Conservation (phyloP, 2,797 vertebrate species). For the Gymnopithys bicolor region DNA sequence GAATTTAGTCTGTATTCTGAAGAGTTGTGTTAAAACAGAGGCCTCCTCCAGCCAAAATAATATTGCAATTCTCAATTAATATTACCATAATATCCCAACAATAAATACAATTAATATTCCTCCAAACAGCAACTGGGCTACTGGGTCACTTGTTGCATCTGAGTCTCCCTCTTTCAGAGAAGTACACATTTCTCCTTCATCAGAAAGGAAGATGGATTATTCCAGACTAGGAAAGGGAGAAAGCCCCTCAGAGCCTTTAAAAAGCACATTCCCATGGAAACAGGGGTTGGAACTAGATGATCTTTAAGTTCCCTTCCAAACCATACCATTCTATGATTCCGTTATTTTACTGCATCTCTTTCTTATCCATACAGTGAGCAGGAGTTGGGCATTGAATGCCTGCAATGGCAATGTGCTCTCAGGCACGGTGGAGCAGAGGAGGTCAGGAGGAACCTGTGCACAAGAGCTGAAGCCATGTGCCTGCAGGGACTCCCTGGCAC, state of each 20-base stretch:
- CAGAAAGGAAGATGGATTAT: background rate
- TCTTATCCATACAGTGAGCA: background rate
- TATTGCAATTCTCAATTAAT: background rate
- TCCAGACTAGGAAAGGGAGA: background rate
- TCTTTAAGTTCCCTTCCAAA: background rate
- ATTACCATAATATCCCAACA: background rate
- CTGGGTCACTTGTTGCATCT: background rate
- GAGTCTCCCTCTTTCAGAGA: background rate
- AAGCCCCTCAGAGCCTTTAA: background rate
- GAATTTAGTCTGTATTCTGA: background rate
- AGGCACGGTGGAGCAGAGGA: background rate
- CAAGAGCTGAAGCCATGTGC: background rate
- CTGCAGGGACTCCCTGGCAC: background rate
- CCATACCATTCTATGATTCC: background rate
- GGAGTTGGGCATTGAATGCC: accelerated
- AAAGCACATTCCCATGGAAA: background rate
- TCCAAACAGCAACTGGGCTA: background rate
- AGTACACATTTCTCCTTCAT: background rate
- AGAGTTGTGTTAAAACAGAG: background rate
- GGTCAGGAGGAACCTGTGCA: background rate
- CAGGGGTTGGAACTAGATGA: background rate
- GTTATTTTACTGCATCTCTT: background rate
- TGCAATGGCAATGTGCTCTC: background rate
- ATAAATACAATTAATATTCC: background rate
- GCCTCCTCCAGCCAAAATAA: background rate